Evolutionary conservation across 2,797 vertebrate species (phyloP), one percentile per base, ranked within the genome.

Genomic region (Pangasius macronema): DNA sequence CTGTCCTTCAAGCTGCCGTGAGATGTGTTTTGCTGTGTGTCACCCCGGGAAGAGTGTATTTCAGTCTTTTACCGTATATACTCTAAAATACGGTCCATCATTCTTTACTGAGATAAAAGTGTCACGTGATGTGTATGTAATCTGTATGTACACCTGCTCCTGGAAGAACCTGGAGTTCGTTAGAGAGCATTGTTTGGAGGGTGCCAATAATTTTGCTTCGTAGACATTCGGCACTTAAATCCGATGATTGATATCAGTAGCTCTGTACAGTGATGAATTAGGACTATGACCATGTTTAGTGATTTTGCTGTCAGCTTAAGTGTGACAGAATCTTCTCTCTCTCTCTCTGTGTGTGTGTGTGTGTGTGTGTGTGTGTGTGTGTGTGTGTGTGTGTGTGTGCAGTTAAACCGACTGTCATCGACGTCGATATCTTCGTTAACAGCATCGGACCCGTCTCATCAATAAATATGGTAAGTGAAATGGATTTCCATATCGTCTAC

Each of bases 371-470:
- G 91, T 76, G 49, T 79, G 76, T 80, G 76, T 57, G 76, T 57
- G 53, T 36, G 76, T 79, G 76, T 80, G 76, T 79, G 76, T 79
- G 76, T 36, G 33, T 88, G 59, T 94, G 91, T 94, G 87, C 97
- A 99, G 98, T 97, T 93, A 98, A 98, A 94, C 97, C 98, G 4
- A 99, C 98, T 0, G 94, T 99, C 89, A 97, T 99, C 85, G 97
- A 99, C 84, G 98, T 99, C 91, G 98, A 98, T 91, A 98, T 98
- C 91, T 99, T 97, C 75, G 97, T 99, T 91, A 99, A 99, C 95
- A 99, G 98, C 95, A 99, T 99, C 87, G 98, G 98, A 84, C 98
- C 98, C 0, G 98, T 99, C 91, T 99, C 98, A n/a, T 99, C 98
- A 84, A 99, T 99, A 92, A 98, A 99, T 91, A 99, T 99, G 98